Percentiles rank a stretch among this genome's conserved stretches.
These are phyloP conservation scores for Spizaetus ornatus DNA, from an alignment of 2,113 vertebrate genomes.

Conservation along the genomic window DNA sequence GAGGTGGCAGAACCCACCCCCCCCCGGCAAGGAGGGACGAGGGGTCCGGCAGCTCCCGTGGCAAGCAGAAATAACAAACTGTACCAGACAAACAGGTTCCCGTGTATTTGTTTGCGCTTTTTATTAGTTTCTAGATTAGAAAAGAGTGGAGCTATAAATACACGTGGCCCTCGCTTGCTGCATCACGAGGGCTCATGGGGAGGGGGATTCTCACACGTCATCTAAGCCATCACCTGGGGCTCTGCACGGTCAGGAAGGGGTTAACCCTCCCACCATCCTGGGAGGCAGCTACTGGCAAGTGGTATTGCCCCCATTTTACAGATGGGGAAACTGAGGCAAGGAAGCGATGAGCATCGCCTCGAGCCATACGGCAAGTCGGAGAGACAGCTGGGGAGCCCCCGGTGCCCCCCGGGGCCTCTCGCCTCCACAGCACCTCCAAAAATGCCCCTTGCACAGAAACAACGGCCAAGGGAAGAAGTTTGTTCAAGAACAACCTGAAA, in stretches of 20 bases:
- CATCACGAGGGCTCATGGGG: neutral
- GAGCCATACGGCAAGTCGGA: too few species aligned
- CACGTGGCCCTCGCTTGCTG: neutral
- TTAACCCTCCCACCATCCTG: neutral
- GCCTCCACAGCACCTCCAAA: neutral
- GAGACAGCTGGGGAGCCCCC: too few species aligned
- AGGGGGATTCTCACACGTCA: neutral
- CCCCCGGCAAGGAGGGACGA: neutral
- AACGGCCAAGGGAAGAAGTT: neutral
- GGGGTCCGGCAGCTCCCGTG: neutral
- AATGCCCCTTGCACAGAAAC: neutral
- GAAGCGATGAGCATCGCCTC: too few species aligned
- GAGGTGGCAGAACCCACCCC: neutral
- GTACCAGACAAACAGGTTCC: too few species aligned
- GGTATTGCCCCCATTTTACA: too few species aligned
- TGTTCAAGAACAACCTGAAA: neutral
- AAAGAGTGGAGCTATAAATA: neutral
- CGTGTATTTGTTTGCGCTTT: neutral
- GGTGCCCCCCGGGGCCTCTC: neutral
- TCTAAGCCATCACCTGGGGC: neutral
- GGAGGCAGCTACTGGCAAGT: neutral
- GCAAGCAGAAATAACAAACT: neutral
- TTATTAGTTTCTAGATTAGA: neutral
- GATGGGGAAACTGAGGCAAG: too few species aligned
- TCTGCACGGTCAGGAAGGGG: neutral